Evolutionary conservation across 2,888 invertebrate genomes (phyloP).

Genomic region (Neria commutata): DNA sequence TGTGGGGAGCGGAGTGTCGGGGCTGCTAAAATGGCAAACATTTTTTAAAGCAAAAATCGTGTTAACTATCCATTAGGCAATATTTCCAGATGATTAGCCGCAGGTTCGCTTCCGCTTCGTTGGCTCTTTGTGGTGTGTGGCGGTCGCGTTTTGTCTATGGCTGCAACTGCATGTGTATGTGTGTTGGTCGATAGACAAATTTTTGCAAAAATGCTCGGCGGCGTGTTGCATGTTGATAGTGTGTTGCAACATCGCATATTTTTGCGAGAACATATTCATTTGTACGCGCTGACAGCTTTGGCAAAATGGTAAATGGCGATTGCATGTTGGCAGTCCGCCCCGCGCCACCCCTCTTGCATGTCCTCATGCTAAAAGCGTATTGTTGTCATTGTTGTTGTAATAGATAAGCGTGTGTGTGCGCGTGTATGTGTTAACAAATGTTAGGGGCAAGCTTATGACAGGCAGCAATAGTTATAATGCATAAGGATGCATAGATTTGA

Average conservation of each 20-base stretch:
- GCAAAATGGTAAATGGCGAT: not conserved
- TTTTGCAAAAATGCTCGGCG: too few species aligned
- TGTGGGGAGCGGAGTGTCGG: too few species aligned
- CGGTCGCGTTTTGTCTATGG: not conserved
- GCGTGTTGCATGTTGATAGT: not conserved
- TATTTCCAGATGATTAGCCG: conserved; percentile 48
- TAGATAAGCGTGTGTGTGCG: too few species aligned
- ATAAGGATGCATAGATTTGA: too few species aligned
- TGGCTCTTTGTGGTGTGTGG: too few species aligned
- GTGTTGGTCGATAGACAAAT: too few species aligned
- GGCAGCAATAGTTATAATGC: too few species aligned
- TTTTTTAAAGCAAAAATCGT: conserved; percentile 44
- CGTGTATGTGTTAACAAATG: too few species aligned
- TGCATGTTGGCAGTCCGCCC: not conserved
- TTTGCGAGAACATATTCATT: not conserved
- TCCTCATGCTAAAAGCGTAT: too few species aligned
- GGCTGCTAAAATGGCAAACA: conserved; percentile 5
- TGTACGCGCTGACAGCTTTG: not conserved
- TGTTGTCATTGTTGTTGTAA: too few species aligned
- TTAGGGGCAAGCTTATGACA: too few species aligned
- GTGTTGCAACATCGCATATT: not conserved
- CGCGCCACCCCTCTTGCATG: not conserved
- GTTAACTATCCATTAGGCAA: conserved; percentile 52
- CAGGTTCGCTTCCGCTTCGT: conserved; percentile 32
- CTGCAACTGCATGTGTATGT: not conserved